Percentiles rank a stretch among this genome's conserved stretches.
These are phyloP conservation scores for Nudaria mundana DNA, from an alignment of 2,888 invertebrate genomes.

Conservation along the genomic window DNA sequence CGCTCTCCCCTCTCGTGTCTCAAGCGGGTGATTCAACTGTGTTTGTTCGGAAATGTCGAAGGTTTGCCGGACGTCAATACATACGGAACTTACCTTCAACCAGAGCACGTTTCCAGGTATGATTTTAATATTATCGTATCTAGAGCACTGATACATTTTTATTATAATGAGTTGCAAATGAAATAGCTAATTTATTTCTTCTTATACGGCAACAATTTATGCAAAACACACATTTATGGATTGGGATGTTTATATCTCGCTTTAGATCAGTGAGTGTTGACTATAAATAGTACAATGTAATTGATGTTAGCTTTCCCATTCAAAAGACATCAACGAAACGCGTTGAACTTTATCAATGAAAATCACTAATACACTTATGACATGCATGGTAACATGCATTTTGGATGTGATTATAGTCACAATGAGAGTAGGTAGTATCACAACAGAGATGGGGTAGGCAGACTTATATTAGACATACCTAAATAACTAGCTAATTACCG, in stretches of 20 bases:
- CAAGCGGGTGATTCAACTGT: constrained; percentile 58
- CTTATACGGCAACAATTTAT: background rate
- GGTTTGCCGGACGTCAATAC: constrained; percentile 77
- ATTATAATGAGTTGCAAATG: too few species aligned
- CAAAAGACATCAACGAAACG: constrained; percentile 58
- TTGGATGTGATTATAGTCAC: too few species aligned
- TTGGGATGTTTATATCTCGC: background rate
- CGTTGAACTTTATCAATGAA: constrained; percentile 6
- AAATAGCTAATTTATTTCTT: constrained; percentile 1
- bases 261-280: background rate
- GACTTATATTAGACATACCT: too few species aligned
- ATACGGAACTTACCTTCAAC: constrained; percentile 77
- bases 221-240: background rate
- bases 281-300: background rate
- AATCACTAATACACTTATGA: background rate
- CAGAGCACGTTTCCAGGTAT: constrained; percentile 72
- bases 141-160: constrained; percentile 41
- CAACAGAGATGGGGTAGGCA: too few species aligned
- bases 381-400: too few species aligned
- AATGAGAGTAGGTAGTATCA: too few species aligned
- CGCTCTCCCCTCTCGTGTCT: constrained; percentile 20
- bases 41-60: constrained; percentile 76
- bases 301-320: constrained; percentile 10
- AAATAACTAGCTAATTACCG: too few species aligned
- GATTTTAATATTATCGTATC: constrained; percentile 50